Base-by-base conservation (phyloP, 2,888 invertebrate genomes). In the Colostygia pectinataria region DNA sequence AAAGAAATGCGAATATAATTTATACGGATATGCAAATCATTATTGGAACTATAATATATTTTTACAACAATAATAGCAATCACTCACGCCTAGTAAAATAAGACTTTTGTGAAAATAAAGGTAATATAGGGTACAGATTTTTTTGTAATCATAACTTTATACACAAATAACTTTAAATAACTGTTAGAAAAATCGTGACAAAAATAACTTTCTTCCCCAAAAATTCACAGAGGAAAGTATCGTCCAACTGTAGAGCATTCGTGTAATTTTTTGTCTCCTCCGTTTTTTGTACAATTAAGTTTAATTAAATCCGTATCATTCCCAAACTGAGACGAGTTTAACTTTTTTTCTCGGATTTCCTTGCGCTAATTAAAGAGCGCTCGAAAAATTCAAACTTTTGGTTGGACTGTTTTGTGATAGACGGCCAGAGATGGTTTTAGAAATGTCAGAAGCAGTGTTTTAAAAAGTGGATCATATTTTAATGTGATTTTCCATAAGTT, bases 241-340 rank as follows among this genome's bases (percentile, higher is more conserved):
- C 44, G 38, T 20, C 29, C 25, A 48, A 41, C 52, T 46, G 45
- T 49, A 18, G 31, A 48, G 47, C 52, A 48, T 50, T 45, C 47
- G 27, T 49, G 47, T 43, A n/a, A 57, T 59, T 66, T 68, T 45
- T 66, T 63, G 61, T 52, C 52, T 50, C 57, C 61, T 65, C 66
- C 71, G 20, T 71, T 70, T 66, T 68, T 65, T 66, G 61, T 54
- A 59, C 65, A 64, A 60, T 53, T 57, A 55, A 56, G 48, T 61
- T 80, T 74, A 76, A 80, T 81, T 77, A 79, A 80, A 79, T 67
- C 68, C 67, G 65, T 68, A 74, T 74, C 73, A 68, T 65, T 71
- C 65, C 58, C 47, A 46, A 57, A 54, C 55, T 44, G 55, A 53
- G 59, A 42, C 56, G 62, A 66, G 60, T 63, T 67, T 55, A 38